phyloP scores from a whole-genome alignment of 2,797 vertebrate species.

The Gadopsis bispinosus region DNA sequence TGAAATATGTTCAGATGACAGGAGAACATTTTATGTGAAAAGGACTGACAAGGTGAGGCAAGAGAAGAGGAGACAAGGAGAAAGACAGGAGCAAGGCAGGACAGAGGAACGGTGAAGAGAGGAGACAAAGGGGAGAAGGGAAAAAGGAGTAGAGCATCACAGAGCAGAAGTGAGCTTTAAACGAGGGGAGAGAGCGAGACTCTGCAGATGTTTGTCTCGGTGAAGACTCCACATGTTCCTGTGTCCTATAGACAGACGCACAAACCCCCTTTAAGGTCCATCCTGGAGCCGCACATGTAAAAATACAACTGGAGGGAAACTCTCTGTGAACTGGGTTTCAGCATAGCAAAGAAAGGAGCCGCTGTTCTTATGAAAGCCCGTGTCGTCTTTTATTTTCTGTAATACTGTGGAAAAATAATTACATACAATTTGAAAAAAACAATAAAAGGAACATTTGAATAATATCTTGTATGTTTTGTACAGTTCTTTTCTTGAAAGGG shows the following conservation, averaged over 20 bases:
- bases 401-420: constrained; percentile 88
- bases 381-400: constrained; percentile 83
- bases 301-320: background rate
- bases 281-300: background rate
- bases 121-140: no score
- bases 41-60: background rate
- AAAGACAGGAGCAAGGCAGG: background rate
- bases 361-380: constrained; percentile 81
- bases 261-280: background rate
- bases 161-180: background rate
- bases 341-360: background rate
- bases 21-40: background rate
- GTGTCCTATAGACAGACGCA: constrained; percentile 37
- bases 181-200: constrained; percentile 6
- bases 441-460: constrained; percentile 55
- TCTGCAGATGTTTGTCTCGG: constrained; percentile 25
- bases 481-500: constrained; percentile 66
- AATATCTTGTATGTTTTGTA: constrained; percentile 74
- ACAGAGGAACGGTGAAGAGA: no score
- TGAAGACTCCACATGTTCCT: no score
- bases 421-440: constrained; percentile 79
- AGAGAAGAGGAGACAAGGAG: background rate
- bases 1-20: background rate
- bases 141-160: background rate
- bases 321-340: background rate